phyloP scores from a whole-genome alignment of 2,113 vertebrate species.

The Malaclemys terrapin region DNA sequence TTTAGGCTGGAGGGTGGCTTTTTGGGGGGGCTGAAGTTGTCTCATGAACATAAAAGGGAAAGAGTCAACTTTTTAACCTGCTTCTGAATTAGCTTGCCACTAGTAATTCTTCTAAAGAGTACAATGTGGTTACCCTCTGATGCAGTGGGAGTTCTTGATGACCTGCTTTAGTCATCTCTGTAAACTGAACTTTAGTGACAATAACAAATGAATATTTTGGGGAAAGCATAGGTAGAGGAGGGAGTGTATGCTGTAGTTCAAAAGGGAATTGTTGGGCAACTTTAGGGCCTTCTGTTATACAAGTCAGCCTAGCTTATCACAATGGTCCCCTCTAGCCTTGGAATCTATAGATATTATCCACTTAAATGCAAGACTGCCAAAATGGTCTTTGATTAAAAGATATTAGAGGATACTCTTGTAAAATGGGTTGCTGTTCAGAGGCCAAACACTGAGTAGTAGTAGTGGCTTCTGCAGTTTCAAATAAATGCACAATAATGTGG shows the following conservation, averaged over 20 bases:
- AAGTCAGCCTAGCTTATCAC: background rate
- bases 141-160: background rate
- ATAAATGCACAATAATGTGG: background rate
- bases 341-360: too few species aligned
- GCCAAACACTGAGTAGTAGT: background rate
- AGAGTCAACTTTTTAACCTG: background rate
- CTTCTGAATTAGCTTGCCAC: background rate
- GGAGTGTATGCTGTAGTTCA: background rate
- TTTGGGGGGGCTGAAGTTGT: background rate
- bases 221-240: background rate
- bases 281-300: background rate
- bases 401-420: too few species aligned
- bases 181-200: background rate
- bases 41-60: background rate
- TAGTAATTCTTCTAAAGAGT: background rate
- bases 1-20: background rate
- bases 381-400: too few species aligned
- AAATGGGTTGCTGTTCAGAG: too few species aligned
- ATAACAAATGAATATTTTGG: background rate
- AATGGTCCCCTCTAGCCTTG: too few species aligned
- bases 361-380: too few species aligned
- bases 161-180: background rate
- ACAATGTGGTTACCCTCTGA: background rate
- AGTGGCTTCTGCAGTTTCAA: background rate
- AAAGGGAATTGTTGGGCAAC: background rate